Evolutionary conservation across 2,113 vertebrate genomes (phyloP).

Genomic region (Cyprinodon variegatus): DNA sequence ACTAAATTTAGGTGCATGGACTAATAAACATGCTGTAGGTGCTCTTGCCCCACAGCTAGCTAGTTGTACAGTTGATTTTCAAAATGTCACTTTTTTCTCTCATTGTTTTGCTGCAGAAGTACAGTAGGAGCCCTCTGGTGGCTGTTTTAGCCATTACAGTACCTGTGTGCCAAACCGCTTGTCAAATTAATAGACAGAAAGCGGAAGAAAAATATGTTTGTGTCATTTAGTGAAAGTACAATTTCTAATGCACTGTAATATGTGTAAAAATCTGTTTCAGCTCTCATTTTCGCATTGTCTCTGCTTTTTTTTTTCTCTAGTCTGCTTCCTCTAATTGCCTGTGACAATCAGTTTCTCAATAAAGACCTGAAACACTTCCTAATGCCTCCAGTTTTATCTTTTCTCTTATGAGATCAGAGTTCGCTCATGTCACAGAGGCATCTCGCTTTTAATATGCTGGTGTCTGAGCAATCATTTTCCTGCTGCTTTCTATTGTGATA

Average conservation of each 20-base stretch:
- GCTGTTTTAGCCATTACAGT: slow-evolving; percentile 49
- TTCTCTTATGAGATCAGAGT: background rate
- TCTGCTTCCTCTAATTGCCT: slow-evolving; percentile 49
- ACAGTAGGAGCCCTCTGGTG: slow-evolving; percentile 52
- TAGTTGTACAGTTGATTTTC: slow-evolving; percentile 5
- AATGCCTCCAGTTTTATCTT: background rate
- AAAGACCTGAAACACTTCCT: slow-evolving; percentile 49
- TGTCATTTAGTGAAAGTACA: background rate
- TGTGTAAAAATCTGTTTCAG: slow-evolving; percentile 32
- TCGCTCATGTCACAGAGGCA: background rate
- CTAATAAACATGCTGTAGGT: slow-evolving; percentile 22
- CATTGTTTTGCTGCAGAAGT: slow-evolving; percentile 41
- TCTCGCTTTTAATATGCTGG: background rate
- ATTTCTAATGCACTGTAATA: slow-evolving; percentile 29
- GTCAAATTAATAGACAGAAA: background rate
- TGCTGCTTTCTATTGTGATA: background rate
- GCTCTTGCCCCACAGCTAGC: slow-evolving; percentile 8
- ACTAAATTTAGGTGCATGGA: slow-evolving; percentile 55
- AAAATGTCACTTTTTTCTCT: slow-evolving; percentile 30
- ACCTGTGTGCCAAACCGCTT: background rate
- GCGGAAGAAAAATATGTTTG: background rate
- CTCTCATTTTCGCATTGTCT: background rate
- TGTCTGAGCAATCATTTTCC: background rate
- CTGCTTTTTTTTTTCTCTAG: slow-evolving; percentile 4
- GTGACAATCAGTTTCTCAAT: slow-evolving; percentile 73